Base-by-base conservation (phyloP, 2,888 invertebrate species). In the Sericinus montela region DNA sequence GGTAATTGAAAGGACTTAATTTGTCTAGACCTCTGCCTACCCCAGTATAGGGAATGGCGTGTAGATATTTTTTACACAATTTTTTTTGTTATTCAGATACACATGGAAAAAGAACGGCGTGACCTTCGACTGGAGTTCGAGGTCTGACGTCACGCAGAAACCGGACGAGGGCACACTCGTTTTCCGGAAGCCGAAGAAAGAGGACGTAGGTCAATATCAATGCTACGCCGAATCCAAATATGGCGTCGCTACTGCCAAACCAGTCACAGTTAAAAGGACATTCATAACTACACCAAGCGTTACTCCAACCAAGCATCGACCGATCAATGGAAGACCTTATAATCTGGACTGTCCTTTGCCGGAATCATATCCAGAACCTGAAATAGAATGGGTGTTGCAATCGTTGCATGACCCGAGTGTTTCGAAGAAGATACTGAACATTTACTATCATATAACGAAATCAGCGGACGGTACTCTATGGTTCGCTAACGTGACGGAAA, bases 151-250 rank as follows among this genome's bases (percentile, higher is more conserved):
- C 11, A 10, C 32, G 5, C 32, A 32, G 7, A 32, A 29, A 29
- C 29, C 29, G n/a, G 29, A 28, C 28, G 14, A 28, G 8, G 78
- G 80, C 0, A 67, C 72, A 1, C 63, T 83, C 1, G 58, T 72
- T 43, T 75, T 82, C 60, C 62, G 64, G 15, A 67, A 70, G 6
- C 76, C 81, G 0, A 59, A 63, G 13, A 56, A 65, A 0, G 53
- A 65, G 1, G 77, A 80, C 45, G 78, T 75, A 45, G 85, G 80
- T 0, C 19, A 55, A 2, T 85, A 84, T 65, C 70, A 68, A 49
- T 85, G 85, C 60, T 62, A 69, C 35, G 83, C 71, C 0, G 59
- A 73, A 42, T 67, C 75, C 1, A 51, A 66, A 0, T 11, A 23
- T 7, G 25, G 13, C 4, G 39, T 39, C 52, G 80, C 85, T 4